Percentiles rank a stretch among this genome's conserved stretches.
Conservation (phyloP, 2,113 vertebrate genomes). For the Crypturellus undulatus region DNA sequence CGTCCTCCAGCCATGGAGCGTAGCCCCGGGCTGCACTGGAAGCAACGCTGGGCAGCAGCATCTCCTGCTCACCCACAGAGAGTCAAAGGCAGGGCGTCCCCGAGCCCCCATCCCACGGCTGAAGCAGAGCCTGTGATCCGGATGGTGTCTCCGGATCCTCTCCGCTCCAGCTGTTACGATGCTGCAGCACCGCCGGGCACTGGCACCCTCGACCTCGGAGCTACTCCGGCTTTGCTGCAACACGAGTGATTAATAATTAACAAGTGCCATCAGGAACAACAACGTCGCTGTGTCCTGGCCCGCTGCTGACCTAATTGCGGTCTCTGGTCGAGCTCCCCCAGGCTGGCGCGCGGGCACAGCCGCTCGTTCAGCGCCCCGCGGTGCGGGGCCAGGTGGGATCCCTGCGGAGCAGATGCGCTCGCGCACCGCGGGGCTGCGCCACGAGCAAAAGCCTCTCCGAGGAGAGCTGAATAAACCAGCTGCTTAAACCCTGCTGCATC, state of each 20-base stretch:
- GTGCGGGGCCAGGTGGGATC: neutral
- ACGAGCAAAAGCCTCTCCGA: neutral
- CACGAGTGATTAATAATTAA: slow-evolving; percentile 53
- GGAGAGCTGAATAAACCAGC: neutral
- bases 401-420: neutral
- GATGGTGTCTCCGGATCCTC: neutral
- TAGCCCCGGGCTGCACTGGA: neutral
- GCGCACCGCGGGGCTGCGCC: neutral
- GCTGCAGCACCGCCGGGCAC: fast-evolving
- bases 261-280: slow-evolving; percentile 19
- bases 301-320: slow-evolving; percentile 1
- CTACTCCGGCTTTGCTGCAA: neutral
- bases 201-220: neutral
- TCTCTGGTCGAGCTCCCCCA: neutral
- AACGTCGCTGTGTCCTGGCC: neutral
- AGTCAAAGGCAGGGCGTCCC: neutral
- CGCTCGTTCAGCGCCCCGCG: neutral
- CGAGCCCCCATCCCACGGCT: neutral
- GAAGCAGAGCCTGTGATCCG: neutral
- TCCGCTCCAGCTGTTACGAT: neutral
- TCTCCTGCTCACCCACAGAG: neutral
- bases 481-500: neutral
- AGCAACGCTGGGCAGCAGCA: neutral
- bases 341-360: neutral
- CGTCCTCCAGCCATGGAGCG: neutral